Evolutionary conservation across 2,888 invertebrate genomes (phyloP), one percentile per base, ranked within the genome.

Genomic region (Muscina levida): DNA sequence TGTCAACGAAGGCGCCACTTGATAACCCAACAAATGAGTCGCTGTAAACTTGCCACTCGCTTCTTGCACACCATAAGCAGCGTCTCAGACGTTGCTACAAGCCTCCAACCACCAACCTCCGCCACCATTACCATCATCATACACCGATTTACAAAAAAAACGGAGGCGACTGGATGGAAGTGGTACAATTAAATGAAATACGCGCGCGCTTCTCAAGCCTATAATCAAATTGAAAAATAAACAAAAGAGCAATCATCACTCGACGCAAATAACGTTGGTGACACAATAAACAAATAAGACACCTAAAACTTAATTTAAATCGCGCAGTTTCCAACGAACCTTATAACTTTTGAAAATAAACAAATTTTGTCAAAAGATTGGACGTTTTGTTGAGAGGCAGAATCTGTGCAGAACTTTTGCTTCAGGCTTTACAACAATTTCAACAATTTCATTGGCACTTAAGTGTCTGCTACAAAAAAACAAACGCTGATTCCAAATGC

Each of bases 1-100:
- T 77, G 77, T 72, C 76, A 82, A 62, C 73, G 66, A 26, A 77
- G 73, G 72, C 79, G 82, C 76, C 79, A 77, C 17, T 74, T 75
- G 46, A 68, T 62, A 73, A 68, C 56, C 24, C 26, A 53, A 39
- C 51, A 59, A 31, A 17, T 26, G 70, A 31, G 31, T 5, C n/a
- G n/a, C n/a, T n/a, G 8, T 31, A 31, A 31, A 31, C 8, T n/a
- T n/a, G n/a, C 62, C 19, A 68, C 24, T 42, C 46, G 44, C 42
- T 46, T 6, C 31, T 6, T 17, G 59, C 17, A 44, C 44, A 42
- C 19, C 53, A 67, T 44, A 44, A 31, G 31, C 70, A 59, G 1
- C 44, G 44, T 17, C 76, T 42, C 46, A 72, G 31, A 42, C 37
- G 46, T 19, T 17, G 46, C 15, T n/a, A n/a, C 68, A 51, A 46